phyloP scores from a whole-genome alignment of 35 echinoderm and acorn worm species.

The Diadema setosum region DNA sequence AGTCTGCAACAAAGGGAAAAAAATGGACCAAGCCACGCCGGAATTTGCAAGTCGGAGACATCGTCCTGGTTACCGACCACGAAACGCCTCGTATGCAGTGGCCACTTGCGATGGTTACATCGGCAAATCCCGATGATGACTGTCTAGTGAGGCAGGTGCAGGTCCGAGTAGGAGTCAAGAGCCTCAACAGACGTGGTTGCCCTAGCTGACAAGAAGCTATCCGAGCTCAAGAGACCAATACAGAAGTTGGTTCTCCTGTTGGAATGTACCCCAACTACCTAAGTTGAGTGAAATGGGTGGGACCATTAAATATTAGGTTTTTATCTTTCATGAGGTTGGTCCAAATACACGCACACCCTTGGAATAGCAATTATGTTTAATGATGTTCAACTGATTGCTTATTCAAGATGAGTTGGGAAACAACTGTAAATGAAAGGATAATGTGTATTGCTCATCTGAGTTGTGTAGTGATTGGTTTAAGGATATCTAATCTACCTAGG shows the following conservation, averaged over 20 bases:
- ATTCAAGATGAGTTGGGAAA: background rate
- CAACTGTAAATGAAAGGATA: background rate
- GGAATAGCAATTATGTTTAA: background rate
- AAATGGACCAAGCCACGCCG: conserved; percentile 47
- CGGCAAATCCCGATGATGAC: conserved; percentile 8
- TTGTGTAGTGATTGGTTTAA: background rate
- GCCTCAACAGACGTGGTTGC: background rate
- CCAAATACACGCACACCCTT: background rate
- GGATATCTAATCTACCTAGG: background rate
- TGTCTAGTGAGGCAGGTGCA: conserved; percentile 47
- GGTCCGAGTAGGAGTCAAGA: conserved; percentile 8
- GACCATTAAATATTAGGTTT: background rate
- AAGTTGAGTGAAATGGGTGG: background rate
- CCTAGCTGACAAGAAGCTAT: background rate
- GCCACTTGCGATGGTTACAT: conserved; percentile 11
- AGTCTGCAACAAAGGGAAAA: conserved; percentile 5
- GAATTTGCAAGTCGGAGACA: conserved; percentile 59
- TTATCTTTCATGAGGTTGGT: background rate
- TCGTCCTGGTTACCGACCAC: conserved; percentile 44
- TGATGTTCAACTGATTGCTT: background rate
- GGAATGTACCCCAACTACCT: background rate
- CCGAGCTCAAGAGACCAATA: background rate
- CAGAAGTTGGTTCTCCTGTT: conserved; percentile 29
- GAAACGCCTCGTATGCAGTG: conserved; percentile 45
- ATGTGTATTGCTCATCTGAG: background rate